A percentile compares a stretch with the other conserved stretches of the same genome.
These are phyloP conservation scores for Etheostoma perlongum DNA, from an alignment of 2,797 vertebrate species.

Conservation along the genomic window DNA sequence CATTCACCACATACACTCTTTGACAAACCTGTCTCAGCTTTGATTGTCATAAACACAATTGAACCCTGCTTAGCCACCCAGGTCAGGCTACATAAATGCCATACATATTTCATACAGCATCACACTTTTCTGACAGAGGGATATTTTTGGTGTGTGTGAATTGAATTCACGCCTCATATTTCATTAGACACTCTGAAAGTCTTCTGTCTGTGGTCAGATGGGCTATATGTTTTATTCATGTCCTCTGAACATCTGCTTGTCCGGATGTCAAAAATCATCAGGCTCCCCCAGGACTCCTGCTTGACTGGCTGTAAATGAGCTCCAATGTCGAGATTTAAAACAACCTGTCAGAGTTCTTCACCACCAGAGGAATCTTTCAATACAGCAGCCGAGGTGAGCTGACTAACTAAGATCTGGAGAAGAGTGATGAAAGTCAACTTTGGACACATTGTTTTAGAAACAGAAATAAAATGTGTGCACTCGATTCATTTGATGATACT, in stretches of 20 bases:
- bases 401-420: conserved; percentile 45
- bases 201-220: conserved; percentile 70
- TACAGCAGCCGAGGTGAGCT: conserved; percentile 56
- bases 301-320: conserved; percentile 82
- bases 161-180: conserved; percentile 77
- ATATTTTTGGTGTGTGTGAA: conserved; percentile 47
- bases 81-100: conserved; percentile 71
- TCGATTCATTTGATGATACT: conserved; percentile 48
- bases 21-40: conserved; percentile 72
- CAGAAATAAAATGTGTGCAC: conserved; percentile 28
- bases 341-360: conserved; percentile 75
- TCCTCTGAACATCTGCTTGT: conserved; percentile 81
- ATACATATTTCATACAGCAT: conserved; percentile 82
- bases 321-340: conserved; percentile 73
- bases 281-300: conserved; percentile 69
- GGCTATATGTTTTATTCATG: conserved; percentile 84
- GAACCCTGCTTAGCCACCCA: conserved; percentile 66
- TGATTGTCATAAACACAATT: conserved; percentile 72
- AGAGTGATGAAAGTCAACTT: conserved; percentile 59
- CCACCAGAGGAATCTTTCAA: conserved; percentile 62
- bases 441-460: conserved; percentile 17
- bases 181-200: conserved; percentile 77
- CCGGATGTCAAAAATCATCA: conserved; percentile 81
- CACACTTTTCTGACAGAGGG: conserved; percentile 73
- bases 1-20: conserved; percentile 52